These are phyloP conservation scores for Pterois miles DNA, from an alignment of 2,797 vertebrate genomes.

Conservation along the genomic window DNA sequence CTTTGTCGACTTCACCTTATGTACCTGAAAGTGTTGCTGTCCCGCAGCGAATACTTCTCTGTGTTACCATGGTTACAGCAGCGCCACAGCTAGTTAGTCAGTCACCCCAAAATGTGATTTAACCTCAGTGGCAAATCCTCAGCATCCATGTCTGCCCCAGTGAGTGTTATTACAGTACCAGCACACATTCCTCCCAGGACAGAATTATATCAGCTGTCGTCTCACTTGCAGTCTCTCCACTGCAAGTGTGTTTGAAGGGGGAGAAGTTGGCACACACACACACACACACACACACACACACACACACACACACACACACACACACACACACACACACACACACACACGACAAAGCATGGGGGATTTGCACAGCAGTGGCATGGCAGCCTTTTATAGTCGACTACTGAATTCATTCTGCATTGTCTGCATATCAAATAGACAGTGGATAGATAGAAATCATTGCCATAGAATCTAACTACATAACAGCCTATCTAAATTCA, in stretches of 20 bases:
- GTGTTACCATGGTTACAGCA: conserved; percentile 54
- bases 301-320: conserved; percentile 1
- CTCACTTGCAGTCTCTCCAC: conserved; percentile 58
- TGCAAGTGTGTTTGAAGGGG: conserved; percentile 55
- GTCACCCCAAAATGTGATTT: conserved; percentile 60
- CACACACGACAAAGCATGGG: conserved; percentile 40
- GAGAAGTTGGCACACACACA: conserved; percentile 40
- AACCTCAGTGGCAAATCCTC: conserved; percentile 65
- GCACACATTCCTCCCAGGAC: conserved; percentile 76
- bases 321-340: conserved; percentile 29
- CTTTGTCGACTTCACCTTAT: not conserved
- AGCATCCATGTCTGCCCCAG: conserved; percentile 41
- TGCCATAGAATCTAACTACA: not conserved
- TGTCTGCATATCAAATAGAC: conserved; percentile 30
- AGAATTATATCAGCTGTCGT: conserved; percentile 80
- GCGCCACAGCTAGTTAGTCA: conserved; percentile 47
- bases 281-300: conserved; percentile 5
- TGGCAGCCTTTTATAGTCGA: conserved; percentile 47
- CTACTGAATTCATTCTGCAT: conserved; percentile 63
- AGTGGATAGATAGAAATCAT: conserved; percentile 4
- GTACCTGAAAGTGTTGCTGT: not conserved
- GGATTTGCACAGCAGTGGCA: conserved; percentile 61
- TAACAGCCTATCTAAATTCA: not conserved
- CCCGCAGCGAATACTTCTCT: conserved; percentile 19
- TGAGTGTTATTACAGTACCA: conserved; percentile 74